Evolutionary conservation across 2,797 vertebrate genomes (phyloP).

Genomic region (Girardinus metallicus): DNA sequence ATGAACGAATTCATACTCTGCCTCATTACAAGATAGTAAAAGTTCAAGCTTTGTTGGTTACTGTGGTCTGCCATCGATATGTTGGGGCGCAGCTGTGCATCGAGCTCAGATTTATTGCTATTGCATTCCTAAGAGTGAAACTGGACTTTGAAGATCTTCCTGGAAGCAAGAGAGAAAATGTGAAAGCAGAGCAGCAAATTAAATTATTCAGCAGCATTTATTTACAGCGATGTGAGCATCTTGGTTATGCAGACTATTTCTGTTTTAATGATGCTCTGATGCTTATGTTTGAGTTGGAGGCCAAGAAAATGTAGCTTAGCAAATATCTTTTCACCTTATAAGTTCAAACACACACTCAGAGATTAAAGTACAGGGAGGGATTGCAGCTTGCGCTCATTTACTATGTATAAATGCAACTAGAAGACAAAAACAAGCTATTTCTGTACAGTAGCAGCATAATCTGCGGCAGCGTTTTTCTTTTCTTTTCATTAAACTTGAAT

Average conservation of each 20-base stretch:
- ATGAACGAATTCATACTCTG: not conserved
- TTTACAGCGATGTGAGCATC: not conserved
- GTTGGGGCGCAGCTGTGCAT: conserved; percentile 12
- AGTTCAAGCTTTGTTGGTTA: not conserved
- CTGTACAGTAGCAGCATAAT: not conserved
- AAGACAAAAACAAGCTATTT: not conserved
- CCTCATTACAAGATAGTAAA: not conserved
- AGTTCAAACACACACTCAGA: not conserved
- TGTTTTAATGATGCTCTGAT: conserved; percentile 1
- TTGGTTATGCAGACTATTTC: not conserved
- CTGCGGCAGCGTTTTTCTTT: not conserved
- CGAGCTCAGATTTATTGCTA: not conserved
- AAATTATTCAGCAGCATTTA: not conserved
- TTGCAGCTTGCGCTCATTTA: not conserved
- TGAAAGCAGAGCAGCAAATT: conserved; percentile 9
- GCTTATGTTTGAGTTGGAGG: not conserved
- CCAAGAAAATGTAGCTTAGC: not conserved
- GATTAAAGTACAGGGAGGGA: not conserved
- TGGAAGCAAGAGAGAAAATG: conserved; percentile 16
- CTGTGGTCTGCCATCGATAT: conserved; percentile 2
- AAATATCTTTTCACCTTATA: not conserved
- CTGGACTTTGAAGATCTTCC: conserved; percentile 20
- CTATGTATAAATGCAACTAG: not conserved
- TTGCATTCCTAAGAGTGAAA: not conserved
- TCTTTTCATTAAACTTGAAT: not conserved